Percentiles rank a stretch among this genome's conserved stretches.
Conservation (phyloP, 2,113 vertebrate genomes). For the Ceuthmochares aereus region DNA sequence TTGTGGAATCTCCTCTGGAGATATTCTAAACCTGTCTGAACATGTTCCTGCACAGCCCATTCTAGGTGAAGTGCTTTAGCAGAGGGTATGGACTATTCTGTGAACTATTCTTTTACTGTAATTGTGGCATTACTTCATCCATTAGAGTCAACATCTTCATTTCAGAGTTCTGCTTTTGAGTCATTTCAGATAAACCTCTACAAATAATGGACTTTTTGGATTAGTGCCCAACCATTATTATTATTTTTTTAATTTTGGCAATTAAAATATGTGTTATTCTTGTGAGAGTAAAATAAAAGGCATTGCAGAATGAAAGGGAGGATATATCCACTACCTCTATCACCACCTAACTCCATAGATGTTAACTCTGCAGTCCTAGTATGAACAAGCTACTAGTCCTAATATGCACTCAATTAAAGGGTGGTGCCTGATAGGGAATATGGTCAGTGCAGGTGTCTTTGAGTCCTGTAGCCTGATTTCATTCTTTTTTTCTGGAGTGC, state of each 20-base stretch:
- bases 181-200: not conserved
- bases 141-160: not conserved
- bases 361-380: not conserved
- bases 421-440: not conserved
- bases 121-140: not conserved
- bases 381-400: no score
- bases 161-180: not conserved
- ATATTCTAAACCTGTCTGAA: no score
- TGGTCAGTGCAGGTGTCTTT: not conserved
- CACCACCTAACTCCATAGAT: rapidly evolving
- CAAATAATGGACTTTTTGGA: not conserved
- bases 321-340: not conserved
- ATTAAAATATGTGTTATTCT: not conserved
- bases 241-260: not conserved
- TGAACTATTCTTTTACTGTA: not conserved
- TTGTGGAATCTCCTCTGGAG: no score
- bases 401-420: not conserved
- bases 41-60: no score
- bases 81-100: no score
- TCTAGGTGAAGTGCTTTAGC: no score
- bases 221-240: not conserved
- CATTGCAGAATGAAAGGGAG: not conserved
- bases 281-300: not conserved
- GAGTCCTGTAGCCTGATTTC: not conserved
- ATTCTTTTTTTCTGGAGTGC: not conserved